Evolutionary conservation across 2,797 vertebrate species (phyloP).

Genomic region (Sparidentex hasta): DNA sequence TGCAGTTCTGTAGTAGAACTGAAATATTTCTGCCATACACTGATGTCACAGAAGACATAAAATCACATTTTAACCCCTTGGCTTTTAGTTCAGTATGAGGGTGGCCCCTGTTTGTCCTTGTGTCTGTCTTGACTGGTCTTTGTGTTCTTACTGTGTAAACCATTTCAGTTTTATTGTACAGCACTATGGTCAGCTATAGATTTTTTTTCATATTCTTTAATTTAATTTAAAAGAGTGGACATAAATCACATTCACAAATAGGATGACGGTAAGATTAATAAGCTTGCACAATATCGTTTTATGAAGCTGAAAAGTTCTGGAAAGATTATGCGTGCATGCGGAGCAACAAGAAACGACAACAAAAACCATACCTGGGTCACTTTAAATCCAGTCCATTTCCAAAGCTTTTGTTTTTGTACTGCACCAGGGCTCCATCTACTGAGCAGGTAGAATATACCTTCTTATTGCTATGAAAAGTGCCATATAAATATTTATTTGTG

Average conservation of each 20-base stretch:
- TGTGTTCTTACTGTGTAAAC: too few species aligned
- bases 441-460: slow-evolving; percentile 23
- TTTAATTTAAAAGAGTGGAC: too few species aligned
- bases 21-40: slow-evolving; percentile 8
- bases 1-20: not conserved
- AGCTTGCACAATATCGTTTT: not conserved
- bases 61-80: too few species aligned
- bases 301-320: not conserved
- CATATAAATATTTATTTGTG: not conserved
- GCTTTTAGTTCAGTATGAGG: too few species aligned
- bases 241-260: too few species aligned
- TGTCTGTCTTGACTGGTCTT: too few species aligned
- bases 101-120: too few species aligned
- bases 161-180: too few species aligned
- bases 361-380: not conserved
- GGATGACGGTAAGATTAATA: not conserved
- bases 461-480: not conserved
- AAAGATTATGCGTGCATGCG: not conserved
- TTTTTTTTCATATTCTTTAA: too few species aligned
- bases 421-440: slow-evolving; percentile 25
- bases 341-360: not conserved
- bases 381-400: slow-evolving; percentile 3
- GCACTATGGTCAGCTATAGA: too few species aligned
- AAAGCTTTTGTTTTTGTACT: not conserved
- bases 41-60: slow-evolving; percentile 2